Evolutionary conservation across 2,888 invertebrate genomes (phyloP), one percentile per base, ranked within the genome.

Genomic region (Sericinus montela): DNA sequence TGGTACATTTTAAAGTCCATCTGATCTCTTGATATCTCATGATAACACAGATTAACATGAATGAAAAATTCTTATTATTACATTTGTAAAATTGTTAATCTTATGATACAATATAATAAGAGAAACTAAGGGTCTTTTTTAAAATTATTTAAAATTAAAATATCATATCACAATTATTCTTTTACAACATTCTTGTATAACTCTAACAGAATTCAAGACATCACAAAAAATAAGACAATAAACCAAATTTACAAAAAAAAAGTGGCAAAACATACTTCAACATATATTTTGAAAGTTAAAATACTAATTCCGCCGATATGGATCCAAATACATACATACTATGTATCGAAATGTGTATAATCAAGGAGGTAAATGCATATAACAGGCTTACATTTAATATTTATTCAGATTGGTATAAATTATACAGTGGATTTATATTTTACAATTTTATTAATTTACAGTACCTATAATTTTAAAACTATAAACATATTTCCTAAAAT

Each of bases 111-210:
- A 48, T 19, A 37, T 37, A 6, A 47, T 38, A 40, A n/a, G 29
- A 37, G 38, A 45, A 45, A 41, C 45, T 40, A 45, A 49, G 11
- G n/a, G 35, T 49, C 29, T 49, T 49, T 45, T 36, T 4, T 30
- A 38, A 7, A 19, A 3, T 2, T 19, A 19, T 32, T 38, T 19
- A 10, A 40, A 8, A 44, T 40, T 36, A 23, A 41, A 25, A 39
- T 40, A 39, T 30, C 45, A 50, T 50, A 50, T 50, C 49, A 50
- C 49, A 50, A 50, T 45, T 28, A 45, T 36, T 36, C 13, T 29
- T 48, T 35, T 30, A 44, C n/a, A 28, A 19, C 10, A 19, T 30
- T 38, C 19, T 30, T 36, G 15, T 25, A 35, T 32, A 32, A 32
- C 13, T 40, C 8, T 25, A 29, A 40, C 28, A 28, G 19, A 39